Conservation (phyloP, 2,113 vertebrate species). For the Megaleporinus macrocephalus region DNA sequence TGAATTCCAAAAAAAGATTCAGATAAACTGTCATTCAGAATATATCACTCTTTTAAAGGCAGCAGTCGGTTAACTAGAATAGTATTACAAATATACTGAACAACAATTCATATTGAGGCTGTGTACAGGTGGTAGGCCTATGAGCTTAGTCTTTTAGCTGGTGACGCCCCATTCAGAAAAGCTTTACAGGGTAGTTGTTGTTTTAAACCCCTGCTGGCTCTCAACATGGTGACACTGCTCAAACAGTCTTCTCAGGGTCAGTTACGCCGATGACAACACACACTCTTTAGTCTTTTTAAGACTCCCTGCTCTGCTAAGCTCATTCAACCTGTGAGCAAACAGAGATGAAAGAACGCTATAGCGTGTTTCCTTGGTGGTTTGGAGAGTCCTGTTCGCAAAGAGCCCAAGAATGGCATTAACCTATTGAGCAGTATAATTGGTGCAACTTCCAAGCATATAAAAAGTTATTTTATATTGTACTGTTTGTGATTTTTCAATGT, state of each 20-base stretch:
- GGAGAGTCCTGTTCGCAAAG: background rate
- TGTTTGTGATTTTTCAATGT: too few species aligned
- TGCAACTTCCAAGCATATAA: too few species aligned
- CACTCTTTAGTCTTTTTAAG: conserved; percentile 33
- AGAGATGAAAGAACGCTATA: conserved; percentile 24
- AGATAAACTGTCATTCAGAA: background rate
- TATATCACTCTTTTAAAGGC: background rate
- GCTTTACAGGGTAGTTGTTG: conserved; percentile 56
- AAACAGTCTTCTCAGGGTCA: conserved; percentile 54
- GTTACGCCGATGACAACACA: conserved; percentile 46
- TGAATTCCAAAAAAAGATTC: background rate
- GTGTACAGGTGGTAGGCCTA: background rate
- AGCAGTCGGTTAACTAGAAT: background rate
- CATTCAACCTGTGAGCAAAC: conserved; percentile 46
- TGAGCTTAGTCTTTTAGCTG: background rate
- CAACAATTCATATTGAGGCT: background rate
- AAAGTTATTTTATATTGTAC: too few species aligned
- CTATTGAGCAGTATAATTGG: background rate
- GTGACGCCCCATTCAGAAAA: background rate
- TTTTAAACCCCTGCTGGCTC: conserved; percentile 66
- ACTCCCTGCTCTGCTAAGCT: conserved; percentile 39
- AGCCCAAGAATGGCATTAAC: background rate
- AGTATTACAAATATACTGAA: background rate
- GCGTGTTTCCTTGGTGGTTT: background rate
- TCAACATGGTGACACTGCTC: conserved; percentile 58